Base-by-base conservation (phyloP, 2,888 invertebrate genomes). In the Eilema depressum region DNA sequence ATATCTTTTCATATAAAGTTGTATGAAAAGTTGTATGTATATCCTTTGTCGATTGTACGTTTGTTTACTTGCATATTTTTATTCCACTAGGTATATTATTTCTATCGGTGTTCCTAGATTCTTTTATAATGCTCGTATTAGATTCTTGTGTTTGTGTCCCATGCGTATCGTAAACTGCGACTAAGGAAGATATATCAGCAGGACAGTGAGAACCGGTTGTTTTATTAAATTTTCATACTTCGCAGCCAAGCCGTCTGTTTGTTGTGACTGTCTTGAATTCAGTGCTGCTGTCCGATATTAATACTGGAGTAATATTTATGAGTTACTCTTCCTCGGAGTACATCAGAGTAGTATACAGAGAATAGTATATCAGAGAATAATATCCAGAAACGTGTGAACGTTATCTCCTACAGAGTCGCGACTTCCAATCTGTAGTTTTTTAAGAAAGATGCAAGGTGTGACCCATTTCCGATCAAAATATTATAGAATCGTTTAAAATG, bases 221-320 rank as follows among this genome's bases (percentile, higher is more conserved):
- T 56, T 63, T 64, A 70, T 67, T 67, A 67, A 67, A 70, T 63
- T 70, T 66, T 66, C 63, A 57, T 63, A 57, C 14, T 33, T 59
- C 23, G 11, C 26, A 25, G 20, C 10, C 23, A 57, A 66, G 23
- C 30, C 8, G 30, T 37, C 37, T 41, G n/a, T 56, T 63, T 66
- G 14, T 37, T 28, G 62, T 20, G 26, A 10, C 65, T 26, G 20
- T n/a, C 30, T 61, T 23, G 61, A 23, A 33, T 47, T 20, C 30
- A 23, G n/a, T 17, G 53, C 37, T 23, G 37, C 60, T 47, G 17
- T 47, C 20, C 17, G 4, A 8, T 53, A 68, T 68, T 30, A 62
- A 41, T 63, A 11, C 12, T 25, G 11, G 3, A 26, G 23, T 63
- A 57, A 28, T 63, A 63, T 62, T 68, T 63, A 26, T 37, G n/a